These are phyloP conservation scores for Copsychus sechellarum DNA, from an alignment of 2,113 vertebrate species.

Conservation along the genomic window DNA sequence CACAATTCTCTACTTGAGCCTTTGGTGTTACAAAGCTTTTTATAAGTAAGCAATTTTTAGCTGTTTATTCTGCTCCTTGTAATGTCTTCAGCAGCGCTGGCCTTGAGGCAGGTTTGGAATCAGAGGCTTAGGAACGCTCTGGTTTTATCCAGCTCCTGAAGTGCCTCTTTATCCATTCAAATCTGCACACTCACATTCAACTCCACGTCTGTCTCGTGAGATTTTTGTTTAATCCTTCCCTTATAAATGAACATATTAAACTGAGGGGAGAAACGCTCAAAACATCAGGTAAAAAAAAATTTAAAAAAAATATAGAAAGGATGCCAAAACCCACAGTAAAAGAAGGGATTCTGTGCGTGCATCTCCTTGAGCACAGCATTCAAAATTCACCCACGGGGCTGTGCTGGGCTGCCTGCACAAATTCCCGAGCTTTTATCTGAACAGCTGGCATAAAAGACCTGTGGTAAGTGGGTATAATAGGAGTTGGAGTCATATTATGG, in stretches of 20 bases:
- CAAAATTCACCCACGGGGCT: conserved; percentile 21
- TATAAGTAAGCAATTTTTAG: conserved; percentile 9
- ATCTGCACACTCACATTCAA: conserved; percentile 41
- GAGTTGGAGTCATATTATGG: neutral
- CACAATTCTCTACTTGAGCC: neutral
- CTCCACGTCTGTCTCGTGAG: conserved; percentile 27
- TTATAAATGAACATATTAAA: conserved; percentile 54
- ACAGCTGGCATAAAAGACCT: conserved; percentile 3
- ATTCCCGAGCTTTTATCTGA: conserved; percentile 14
- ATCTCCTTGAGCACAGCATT: neutral
- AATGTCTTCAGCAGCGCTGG: neutral
- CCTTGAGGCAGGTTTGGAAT: conserved; percentile 53
- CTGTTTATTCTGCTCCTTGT: conserved; percentile 40
- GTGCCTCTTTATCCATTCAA: conserved; percentile 64
- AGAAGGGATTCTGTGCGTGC: neutral
- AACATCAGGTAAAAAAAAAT: neutral
- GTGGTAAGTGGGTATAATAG: conserved; percentile 1
- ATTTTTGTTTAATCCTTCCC: conserved; percentile 17
- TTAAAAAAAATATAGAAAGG: neutral
- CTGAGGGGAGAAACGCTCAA: conserved; percentile 27
- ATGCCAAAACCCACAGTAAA: neutral
- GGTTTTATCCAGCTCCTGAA: conserved; percentile 40
- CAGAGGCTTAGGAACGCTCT: neutral
- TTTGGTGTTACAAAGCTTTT: neutral
- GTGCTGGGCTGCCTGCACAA: conserved; percentile 33